phyloP scores from a whole-genome alignment of 2,113 vertebrate species.

The Rostratula benghalensis region DNA sequence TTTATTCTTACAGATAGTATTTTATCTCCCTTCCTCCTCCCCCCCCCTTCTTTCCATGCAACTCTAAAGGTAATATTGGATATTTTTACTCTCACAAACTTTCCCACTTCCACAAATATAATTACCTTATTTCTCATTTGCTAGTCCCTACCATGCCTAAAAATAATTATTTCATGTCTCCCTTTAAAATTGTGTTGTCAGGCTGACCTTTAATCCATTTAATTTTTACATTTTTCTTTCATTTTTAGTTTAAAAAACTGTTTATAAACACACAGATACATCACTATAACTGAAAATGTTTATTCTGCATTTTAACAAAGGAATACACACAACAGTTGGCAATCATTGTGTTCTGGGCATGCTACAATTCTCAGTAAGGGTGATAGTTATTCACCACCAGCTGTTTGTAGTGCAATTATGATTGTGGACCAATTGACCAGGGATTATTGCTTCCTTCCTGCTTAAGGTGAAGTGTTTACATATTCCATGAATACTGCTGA shows the following conservation, averaged over 20 bases:
- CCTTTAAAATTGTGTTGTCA: background rate
- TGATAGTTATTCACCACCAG: constrained; percentile 49
- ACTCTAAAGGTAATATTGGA: background rate
- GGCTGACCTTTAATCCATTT: background rate
- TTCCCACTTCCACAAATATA: background rate
- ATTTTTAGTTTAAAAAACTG: background rate
- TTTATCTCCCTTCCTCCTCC: background rate
- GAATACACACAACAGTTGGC: constrained; percentile 10
- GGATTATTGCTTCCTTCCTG: constrained; percentile 35
- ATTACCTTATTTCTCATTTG: background rate
- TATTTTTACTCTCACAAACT: background rate
- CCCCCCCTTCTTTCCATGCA: background rate
- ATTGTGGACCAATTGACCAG: constrained; percentile 53
- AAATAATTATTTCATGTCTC: background rate
- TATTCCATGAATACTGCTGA: constrained; percentile 32
- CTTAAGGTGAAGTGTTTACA: constrained; percentile 54
- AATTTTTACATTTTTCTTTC: background rate
- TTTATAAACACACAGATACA: background rate
- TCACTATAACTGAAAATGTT: background rate
- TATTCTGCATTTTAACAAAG: constrained; percentile 12
- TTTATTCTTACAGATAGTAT: background rate
- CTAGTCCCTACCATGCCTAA: background rate
- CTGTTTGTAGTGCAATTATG: constrained; percentile 47
- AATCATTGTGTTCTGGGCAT: background rate
- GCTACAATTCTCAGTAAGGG: constrained; percentile 11